Evolutionary conservation across 2,797 vertebrate species (phyloP), one percentile per base, ranked within the genome.

Genomic region (Choloepus didactylus): DNA sequence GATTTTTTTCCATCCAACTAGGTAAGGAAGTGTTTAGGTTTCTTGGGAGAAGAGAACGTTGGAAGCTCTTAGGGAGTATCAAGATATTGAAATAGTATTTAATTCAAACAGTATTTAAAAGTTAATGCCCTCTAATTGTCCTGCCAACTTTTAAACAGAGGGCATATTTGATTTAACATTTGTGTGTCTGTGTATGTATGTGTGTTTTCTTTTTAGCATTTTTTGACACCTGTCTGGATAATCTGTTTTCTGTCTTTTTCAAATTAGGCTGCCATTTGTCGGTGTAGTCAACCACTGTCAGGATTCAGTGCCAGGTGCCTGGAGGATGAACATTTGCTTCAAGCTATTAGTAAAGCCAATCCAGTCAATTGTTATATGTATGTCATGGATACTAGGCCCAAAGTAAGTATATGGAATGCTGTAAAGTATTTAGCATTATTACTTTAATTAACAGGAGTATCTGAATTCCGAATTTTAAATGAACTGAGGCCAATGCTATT

Each of bases 281-380:
- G 99, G 80, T 99, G 99, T 98, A 99, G 99, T 97, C 99, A 99
- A 46, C 99, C 99, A 44, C 99, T 99, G 62, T 99, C 99, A 29
- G 99, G 99, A 94, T 99, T 99, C 98, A 99, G 99, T 76, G 99
- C 99, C 9, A 98, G 99, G 72, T 99, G 99, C 97, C 98, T 99
- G 87, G 99, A 99, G 97, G 99, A 99, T 72, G 99, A 99, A 91
- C 99, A 99, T 97, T 98, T 99, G 99, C 98, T 99, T 97, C 99
- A 99, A 98, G 99, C 99, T 96, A 99, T 99, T 97, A 99, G 99
- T 98, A 99, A 99, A 98, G 99, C 99, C 97, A 99, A 99, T 97
- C 99, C 99, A 96, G 99, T 99, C 96, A 99, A 99, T 98, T 98
- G 98, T 66, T 99, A 98, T 56, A 98, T 99, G 98, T 99, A 99